Conservation (phyloP, 2,888 invertebrate species). For the Lasioglossum oenotherae region DNA sequence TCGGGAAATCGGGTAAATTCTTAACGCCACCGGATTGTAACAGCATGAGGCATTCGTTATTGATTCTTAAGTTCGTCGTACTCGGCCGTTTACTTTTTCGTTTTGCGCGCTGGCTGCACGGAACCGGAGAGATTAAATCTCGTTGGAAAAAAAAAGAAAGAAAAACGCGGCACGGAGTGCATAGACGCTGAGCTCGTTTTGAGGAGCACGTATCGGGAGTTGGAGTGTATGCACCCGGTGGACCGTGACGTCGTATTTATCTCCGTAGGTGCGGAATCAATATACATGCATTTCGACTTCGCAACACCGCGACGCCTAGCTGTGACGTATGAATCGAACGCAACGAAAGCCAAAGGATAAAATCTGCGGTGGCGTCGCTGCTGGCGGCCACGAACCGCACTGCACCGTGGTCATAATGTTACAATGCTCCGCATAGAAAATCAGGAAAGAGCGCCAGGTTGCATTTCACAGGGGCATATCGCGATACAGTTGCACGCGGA, state of each 20-base stretch:
- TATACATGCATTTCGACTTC: slow-evolving; percentile 59
- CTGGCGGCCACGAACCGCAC: slow-evolving; percentile 4
- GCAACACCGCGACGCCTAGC: slow-evolving; percentile 38
- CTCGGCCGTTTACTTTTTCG: neutral
- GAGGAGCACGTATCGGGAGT: slow-evolving; percentile 14
- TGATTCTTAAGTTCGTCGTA: slow-evolving; percentile 19
- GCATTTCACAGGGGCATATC: slow-evolving; percentile 3
- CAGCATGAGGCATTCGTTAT: neutral
- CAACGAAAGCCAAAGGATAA: slow-evolving; percentile 38
- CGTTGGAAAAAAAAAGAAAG: neutral
- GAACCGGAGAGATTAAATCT: slow-evolving; percentile 45
- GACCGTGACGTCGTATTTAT: slow-evolving; percentile 43
- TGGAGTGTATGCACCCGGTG: neutral
- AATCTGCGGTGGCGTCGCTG: slow-evolving; percentile 26
- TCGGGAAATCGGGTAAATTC: neutral
- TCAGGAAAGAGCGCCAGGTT: neutral
- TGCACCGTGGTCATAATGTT: neutral
- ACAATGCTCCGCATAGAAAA: slow-evolving; percentile 19
- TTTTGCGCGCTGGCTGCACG: slow-evolving; percentile 11
- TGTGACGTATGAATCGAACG: slow-evolving; percentile 24
- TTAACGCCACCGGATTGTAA: neutral
- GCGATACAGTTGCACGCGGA: neutral
- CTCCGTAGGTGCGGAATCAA: slow-evolving; percentile 60
- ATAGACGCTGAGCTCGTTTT: slow-evolving; percentile 3
- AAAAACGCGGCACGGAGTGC: slow-evolving; percentile 9